Evolutionary conservation across 2,113 vertebrate species (phyloP), one percentile per base, ranked within the genome.

Genomic region (Anas platyrhynchos): DNA sequence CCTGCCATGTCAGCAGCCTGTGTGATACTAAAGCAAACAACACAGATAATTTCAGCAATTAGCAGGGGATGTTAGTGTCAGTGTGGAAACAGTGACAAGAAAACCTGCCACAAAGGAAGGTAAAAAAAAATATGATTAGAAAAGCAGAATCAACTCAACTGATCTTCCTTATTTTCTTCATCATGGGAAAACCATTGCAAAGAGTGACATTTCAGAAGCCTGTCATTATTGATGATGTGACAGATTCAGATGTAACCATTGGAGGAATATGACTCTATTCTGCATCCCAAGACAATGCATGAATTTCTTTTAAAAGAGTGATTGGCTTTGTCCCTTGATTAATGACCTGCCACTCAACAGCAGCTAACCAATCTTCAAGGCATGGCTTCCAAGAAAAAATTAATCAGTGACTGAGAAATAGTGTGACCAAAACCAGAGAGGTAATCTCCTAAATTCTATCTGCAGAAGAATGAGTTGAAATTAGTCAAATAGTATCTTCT

Each of bases 311-410:
- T 94, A 65, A 94, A 90, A 83, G n/a, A 92, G 13, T 41, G 59
- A 78, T 75, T 92, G 83, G 32, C 77, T 93, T 92, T 95, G 29
- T 84, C n/a, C 29, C 86, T 29, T 95, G 96, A 96, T 95, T 93
- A 93, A 97, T 93, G 90, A 91, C 50, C 79, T 91, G 75, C 32
- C 76, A 93, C 65, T 97, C 92, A 93, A 68, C 16, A 92, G 38
- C 55, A 94, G 43, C 69, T 92, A 82, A 82, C 77, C 73, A 68
- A 17, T 93, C 89, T 91, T 89, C 66, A 81, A 88, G 68, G 22
- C 22, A 88, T 48, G 61, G 46, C 27, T 71, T 77, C 41, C 76
- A 73, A 74, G 5, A 83, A 46, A 66, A 92, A 92, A 93, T 77
- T 83, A 93, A 90, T 90, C 72, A 71, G n/a, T 59, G 76, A 20